A percentile compares a stretch with the other conserved stretches of the same genome.
Evolutionary conservation across 2,797 vertebrate species (phyloP).

Genomic region (Oreortyx pictus): DNA sequence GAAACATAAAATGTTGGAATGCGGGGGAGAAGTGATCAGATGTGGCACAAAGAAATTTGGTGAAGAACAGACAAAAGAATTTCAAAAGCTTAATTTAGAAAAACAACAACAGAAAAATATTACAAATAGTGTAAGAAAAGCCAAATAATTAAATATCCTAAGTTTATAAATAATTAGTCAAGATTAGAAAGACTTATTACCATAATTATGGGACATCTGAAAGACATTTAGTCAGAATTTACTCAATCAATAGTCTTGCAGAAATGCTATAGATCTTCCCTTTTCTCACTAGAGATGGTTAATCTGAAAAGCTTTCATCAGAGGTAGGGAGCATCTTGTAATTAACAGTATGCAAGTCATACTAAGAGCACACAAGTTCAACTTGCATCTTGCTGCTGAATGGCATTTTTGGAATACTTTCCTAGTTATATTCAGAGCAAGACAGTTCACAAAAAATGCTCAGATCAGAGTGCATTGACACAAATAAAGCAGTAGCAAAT

Average conservation of each 20-base stretch:
- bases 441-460: slow-evolving; percentile 1
- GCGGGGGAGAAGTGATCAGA: accelerated
- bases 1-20: background rate
- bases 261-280: background rate
- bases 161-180: background rate
- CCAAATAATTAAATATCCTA: background rate
- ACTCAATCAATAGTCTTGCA: background rate
- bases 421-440: background rate
- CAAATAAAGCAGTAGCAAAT: slow-evolving; percentile 38
- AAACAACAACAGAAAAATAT: background rate
- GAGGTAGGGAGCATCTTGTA: background rate
- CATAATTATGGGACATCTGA: background rate
- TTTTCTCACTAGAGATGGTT: background rate
- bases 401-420: slow-evolving; percentile 1
- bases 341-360: background rate
- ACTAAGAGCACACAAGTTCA: background rate
- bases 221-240: background rate
- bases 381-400: background rate
- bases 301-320: background rate
- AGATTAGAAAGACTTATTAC: background rate
- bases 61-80: background rate
- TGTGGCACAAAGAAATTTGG: accelerated
- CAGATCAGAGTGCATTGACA: slow-evolving; percentile 35
- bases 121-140: background rate
- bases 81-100: background rate